Evolutionary conservation across 30 jellyfish, hydroid and myxozoan genomes (phyloP), one percentile per base, ranked within the genome.

Genomic region (Aurelia aurita): DNA sequence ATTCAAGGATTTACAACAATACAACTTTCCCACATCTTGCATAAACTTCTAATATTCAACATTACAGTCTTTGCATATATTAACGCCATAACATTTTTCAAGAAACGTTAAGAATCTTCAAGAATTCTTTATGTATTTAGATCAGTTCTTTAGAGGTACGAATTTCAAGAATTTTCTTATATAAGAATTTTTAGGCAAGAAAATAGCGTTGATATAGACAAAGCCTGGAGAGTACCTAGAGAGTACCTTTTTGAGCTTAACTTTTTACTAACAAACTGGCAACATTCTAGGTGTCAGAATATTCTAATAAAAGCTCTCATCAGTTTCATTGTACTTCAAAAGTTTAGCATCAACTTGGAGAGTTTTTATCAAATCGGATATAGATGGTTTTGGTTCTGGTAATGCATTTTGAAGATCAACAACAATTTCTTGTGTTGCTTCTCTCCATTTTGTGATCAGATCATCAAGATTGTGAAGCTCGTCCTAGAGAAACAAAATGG

Each of bases 341-440:
- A 53, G 72, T 35, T 34, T 29, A 16, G 53, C 68, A 29, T 81
- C 85, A 16, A 81, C 67, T 54, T 81, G 82, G 51, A 64, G 70
- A 27, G 85, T 27, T 22, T 58, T 66, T 25, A 81, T 58, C 47
- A 81, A 49, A n/a, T 67, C 91, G 39, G 69, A 19, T 8, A 81
- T 66, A 3, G 91, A 18, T 19, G 91, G 91, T n/a, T 68, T 81
- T 69, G 91, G 83, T 19, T 81, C 91, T 11, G 91, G 91, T 62
- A 81, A 55, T 28, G 84, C 85, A 55, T 69, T 67, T 60, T 81
- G 91, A 12, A 81, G 45, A 55, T 81, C 91, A 35, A 68, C 84
- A 31, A 81, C 22, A 14, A 81, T 68, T 53, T 81, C 91, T 61
- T 81, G 91, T n/a, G 84, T 29, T 9, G 91, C 91, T n/a, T 63